Base-by-base conservation (phyloP, 2,888 invertebrate genomes). In the Ormyrus pomaceus region DNA sequence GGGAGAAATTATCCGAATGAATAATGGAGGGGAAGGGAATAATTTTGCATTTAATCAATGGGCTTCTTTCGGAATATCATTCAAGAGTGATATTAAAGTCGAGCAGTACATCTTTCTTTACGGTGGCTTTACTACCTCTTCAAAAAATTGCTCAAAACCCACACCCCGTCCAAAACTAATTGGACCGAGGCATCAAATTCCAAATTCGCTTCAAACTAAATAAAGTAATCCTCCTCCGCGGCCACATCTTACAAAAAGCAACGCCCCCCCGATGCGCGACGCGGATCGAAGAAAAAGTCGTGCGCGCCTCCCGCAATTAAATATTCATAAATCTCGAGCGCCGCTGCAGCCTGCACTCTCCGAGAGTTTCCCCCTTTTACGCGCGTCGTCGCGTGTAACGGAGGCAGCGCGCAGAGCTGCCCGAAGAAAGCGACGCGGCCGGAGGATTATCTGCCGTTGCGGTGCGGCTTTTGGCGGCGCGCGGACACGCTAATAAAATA, bases 401-500 rank as follows among this genome's bases (percentile, higher is more conserved):
- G 34, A 34, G 34, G 34, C 34, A 4, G 50, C 64, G 55, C 13
- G 10, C 10, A 10, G 69, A 10, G 69, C 9, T 34, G 4, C 0
- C 46, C 68, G 34, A 9, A 34, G 8, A 10, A 10, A 58, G 64
- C 53, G n/a, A n/a, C 55, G 13, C 19, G 45, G 34, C 55, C 62
- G 50, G 34, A 58, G 10, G 59, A 34, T 34, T 34, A 34, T 34
- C 71, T 51, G 13, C 72, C 72, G 56, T 65, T 55, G 13, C 65
- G 46, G 13, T 11, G n/a, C 5, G 61, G 58, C 72, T 77, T 79
- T 73, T 72, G 77, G 68, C 80, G 77, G 70, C 45, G 82, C 80
- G 79, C 83, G 83, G 83, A 86, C 85, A 87, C 84, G 86, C 79
- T 86, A 87, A 87, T 88, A 87, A 88, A 88, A 87, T 87, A 85